These are phyloP conservation scores for Microctonus aethiopoides DNA, from an alignment of 2,888 invertebrate genomes.

Conservation along the genomic window DNA sequence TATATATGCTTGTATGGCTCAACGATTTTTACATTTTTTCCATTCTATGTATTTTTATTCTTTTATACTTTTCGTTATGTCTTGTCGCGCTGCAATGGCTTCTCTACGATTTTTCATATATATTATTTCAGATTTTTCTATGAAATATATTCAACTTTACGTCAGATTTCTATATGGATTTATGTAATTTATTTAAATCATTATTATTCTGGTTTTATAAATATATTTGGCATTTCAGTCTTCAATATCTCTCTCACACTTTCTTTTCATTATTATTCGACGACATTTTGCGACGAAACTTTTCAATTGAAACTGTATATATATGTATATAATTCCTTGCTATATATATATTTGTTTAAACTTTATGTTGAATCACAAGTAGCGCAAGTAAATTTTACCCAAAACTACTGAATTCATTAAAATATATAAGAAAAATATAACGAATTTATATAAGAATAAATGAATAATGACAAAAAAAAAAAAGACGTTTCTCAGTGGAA, in stretches of 20 bases:
- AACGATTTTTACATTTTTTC: too few relatives aligned
- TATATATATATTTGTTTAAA: neutral
- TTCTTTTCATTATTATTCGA: neutral
- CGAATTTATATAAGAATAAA: too few relatives aligned
- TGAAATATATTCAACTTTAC: neutral
- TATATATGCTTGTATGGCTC: too few relatives aligned
- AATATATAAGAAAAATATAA: too few relatives aligned
- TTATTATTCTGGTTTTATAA: constrained; percentile 35
- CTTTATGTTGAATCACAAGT: neutral
- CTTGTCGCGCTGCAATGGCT: too few relatives aligned
- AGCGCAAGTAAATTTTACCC: neutral
- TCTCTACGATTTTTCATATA: too few relatives aligned
- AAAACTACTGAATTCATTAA: neutral
- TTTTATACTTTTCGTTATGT: too few relatives aligned
- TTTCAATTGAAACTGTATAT: neutral
- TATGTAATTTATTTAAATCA: constrained; percentile 42
- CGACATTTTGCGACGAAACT: too few relatives aligned
- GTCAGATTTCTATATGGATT: constrained; percentile 35
- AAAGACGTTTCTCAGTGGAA: neutral
- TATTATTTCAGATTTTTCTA: too few relatives aligned
- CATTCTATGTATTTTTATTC: too few relatives aligned
- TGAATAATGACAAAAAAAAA: neutral
- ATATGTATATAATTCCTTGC: neutral
- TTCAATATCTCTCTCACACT: neutral
- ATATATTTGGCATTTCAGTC: constrained; percentile 23